Conservation (phyloP, 2,113 vertebrate species). For the Pimephales promelas region DNA sequence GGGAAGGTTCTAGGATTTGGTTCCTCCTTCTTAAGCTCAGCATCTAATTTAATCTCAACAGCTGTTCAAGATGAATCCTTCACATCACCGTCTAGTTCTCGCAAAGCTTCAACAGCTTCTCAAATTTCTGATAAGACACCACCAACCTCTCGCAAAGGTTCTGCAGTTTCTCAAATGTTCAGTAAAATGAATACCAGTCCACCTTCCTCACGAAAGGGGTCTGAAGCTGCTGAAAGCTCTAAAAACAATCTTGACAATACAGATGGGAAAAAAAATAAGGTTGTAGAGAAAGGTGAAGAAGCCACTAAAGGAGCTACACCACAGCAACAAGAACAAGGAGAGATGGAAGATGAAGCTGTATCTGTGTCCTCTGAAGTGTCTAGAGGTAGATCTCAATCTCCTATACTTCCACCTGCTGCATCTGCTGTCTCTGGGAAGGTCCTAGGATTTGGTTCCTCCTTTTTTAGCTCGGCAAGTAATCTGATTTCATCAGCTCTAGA, state of each 20-base stretch:
- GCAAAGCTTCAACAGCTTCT: slow-evolving; percentile 36
- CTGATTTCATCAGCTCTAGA: slow-evolving; percentile 75
- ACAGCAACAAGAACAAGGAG: slow-evolving; percentile 14
- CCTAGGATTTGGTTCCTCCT: slow-evolving; percentile 74
- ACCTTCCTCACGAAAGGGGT: slow-evolving; percentile 49
- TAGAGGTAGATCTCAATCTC: slow-evolving; percentile 60
- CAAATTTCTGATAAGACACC: slow-evolving; percentile 36
- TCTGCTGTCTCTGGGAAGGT: slow-evolving; percentile 75
- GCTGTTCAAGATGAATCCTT: slow-evolving; percentile 49
- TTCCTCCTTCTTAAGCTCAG: slow-evolving; percentile 51
- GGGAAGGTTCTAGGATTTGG: slow-evolving; percentile 75
- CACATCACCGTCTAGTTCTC: slow-evolving; percentile 27
- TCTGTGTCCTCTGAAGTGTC: slow-evolving; percentile 62
- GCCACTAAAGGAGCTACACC: background rate
- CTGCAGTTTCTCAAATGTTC: background rate
- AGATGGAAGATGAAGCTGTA: background rate
- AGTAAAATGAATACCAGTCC: slow-evolving; percentile 50
- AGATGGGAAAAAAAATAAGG: background rate
- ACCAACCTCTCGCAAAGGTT: slow-evolving; percentile 27
- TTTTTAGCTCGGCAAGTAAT: slow-evolving; percentile 77
- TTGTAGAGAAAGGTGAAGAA: background rate
- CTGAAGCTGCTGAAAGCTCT: slow-evolving; percentile 38
- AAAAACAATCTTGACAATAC: background rate
- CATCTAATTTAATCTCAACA: slow-evolving; percentile 53
- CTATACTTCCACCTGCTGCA: slow-evolving; percentile 61